Base-by-base conservation (phyloP, 1,140 invertebrate species). In the Samia ricini region DNA sequence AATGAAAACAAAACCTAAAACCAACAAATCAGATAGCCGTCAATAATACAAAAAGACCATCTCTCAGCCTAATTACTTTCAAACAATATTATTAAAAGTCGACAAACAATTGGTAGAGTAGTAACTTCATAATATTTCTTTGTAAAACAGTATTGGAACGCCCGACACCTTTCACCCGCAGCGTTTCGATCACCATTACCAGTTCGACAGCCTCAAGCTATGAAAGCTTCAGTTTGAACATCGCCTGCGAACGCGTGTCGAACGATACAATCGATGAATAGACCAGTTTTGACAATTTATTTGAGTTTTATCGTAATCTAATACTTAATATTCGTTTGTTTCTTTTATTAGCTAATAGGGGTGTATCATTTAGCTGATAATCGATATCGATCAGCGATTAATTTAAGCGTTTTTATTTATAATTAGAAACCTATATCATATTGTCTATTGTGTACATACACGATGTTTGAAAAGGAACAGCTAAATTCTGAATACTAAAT, bases 191-290 rank as follows among this genome's bases (percentile, higher is more conserved):
- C 64, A 70, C 67, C 69, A 69, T 61, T 63, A 61, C 59, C 59
- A 54, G 57, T 51, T 61, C 61, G 49, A 57, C 61, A 57, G 59
- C 68, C 69, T 56, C 42, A 19, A 74, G 79, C 69, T 56, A 77
- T 63, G 79, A 81, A 81, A 81, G 77, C 77, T 52, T 64, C 59
- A 65, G 64, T 72, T 74, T 54, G 72, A 68, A 72, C 7, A 33
- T 19, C 26, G 56, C 19, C 33, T 42, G 33, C 33, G 33, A 33
- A 36, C 20, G 26, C 19, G 52, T 19, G 22, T 20, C 22, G 19
- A 26, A 20, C 18, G 18, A 63, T 33, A 59, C 50, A 18, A 60
- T 56, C 60, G 42, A 22, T 4, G 10, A 33, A 26, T 55, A 56
- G 7, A 33, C 56, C 51, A 15, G 56, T 62, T 58, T 57, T 33